Conservation (phyloP, 2,888 invertebrate species). For the Drosophila acutilabella region DNA sequence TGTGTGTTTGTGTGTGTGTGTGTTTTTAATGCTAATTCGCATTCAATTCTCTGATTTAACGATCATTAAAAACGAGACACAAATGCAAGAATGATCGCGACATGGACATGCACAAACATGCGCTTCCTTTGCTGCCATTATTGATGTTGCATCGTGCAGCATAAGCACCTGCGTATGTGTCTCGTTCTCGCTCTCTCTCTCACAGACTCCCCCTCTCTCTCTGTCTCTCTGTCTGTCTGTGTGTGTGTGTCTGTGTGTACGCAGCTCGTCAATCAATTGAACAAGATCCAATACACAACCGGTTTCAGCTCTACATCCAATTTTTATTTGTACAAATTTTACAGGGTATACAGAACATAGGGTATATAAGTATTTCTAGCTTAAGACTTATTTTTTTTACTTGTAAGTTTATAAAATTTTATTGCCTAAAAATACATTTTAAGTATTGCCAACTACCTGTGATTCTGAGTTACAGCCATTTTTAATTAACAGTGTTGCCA, state of each 20-base stretch:
- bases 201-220: too few relatives aligned
- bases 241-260: constrained; percentile 68
- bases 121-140: constrained; percentile 76
- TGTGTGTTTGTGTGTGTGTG: constrained; percentile 4
- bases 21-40: constrained; percentile 70
- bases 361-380: background rate
- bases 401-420: too few relatives aligned
- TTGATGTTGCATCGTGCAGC: constrained; percentile 53
- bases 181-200: constrained; percentile 7
- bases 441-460: background rate
- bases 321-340: constrained; percentile 3
- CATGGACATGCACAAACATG: constrained; percentile 74
- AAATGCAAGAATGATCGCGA: constrained; percentile 47
- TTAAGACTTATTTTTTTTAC: too few relatives aligned
- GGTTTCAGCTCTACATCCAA: constrained; percentile 69
- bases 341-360: constrained; percentile 1
- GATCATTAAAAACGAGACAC: constrained; percentile 66
- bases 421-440: background rate
- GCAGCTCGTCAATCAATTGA: constrained; percentile 79
- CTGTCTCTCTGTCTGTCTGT: constrained; percentile 1
- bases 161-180: constrained; percentile 20
- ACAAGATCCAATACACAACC: constrained; percentile 60
- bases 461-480: background rate
- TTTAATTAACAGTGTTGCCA: background rate
- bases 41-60: constrained; percentile 64